Percentiles rank a stretch among this genome's conserved stretches.
Conservation (phyloP, 2,888 invertebrate species). For the Anodontia alba region DNA sequence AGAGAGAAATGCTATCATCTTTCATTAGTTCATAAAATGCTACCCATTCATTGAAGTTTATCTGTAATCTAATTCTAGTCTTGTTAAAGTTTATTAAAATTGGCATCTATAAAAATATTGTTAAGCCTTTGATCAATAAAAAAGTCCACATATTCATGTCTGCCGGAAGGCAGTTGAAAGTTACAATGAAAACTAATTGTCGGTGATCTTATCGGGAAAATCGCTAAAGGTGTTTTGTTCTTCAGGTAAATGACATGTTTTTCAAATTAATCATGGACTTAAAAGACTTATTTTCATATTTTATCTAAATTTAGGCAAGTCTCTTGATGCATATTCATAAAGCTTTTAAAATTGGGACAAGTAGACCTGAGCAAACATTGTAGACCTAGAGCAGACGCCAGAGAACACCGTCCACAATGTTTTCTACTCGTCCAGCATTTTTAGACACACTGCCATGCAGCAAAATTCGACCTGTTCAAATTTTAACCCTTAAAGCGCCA, state of each 20-base stretch:
- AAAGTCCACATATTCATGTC: not conserved
- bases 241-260: slow-evolving; percentile 3
- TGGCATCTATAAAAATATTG: slow-evolving; percentile 19
- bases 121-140: slow-evolving; percentile 8
- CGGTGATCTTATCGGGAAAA: slow-evolving; percentile 1
- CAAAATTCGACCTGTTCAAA: no score
- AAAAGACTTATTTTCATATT: no score
- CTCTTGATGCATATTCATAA: no score
- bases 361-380: no score
- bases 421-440: no score
- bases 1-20: slow-evolving; percentile 17
- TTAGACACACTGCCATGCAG: no score
- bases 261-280: slow-evolving; percentile 3
- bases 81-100: slow-evolving; percentile 5
- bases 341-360: no score
- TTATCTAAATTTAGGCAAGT: no score
- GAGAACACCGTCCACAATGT: no score
- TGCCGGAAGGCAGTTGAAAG: not conserved
- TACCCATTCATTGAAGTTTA: not conserved
- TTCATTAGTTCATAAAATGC: slow-evolving; percentile 12
- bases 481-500: no score
- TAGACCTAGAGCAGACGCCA: no score
- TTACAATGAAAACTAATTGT: slow-evolving; percentile 17
- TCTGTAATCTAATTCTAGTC: slow-evolving; percentile 17
- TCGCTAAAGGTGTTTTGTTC: not conserved